A percentile compares a stretch with the other conserved stretches of the same genome.
phyloP scores from a whole-genome alignment of 2,888 invertebrate species.

The Taphrorychus bicolor region DNA sequence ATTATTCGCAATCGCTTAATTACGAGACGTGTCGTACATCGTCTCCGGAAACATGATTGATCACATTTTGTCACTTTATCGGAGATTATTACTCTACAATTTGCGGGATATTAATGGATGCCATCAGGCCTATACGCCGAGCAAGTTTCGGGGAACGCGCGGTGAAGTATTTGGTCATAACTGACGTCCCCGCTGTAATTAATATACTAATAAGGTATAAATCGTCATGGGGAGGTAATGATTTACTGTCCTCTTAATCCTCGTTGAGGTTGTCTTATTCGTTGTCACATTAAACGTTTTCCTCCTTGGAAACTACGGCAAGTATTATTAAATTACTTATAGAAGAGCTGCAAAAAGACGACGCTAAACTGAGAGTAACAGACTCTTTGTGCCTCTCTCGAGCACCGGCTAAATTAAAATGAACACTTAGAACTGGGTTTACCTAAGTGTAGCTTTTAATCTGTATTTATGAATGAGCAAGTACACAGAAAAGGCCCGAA shows the following conservation, averaged over 20 bases:
- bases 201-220: constrained; percentile 18
- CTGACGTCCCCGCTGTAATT: constrained; percentile 15
- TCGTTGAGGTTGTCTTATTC: not conserved
- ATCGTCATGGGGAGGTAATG: constrained; percentile 5
- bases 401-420: constrained; percentile 25
- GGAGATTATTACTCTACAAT: constrained; percentile 48
- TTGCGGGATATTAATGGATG: constrained; percentile 47
- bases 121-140: constrained; percentile 20
- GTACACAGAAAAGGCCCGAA: not conserved
- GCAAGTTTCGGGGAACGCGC: constrained; percentile 14
- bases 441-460: constrained; percentile 45
- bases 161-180: constrained; percentile 34
- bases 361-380: constrained; percentile 2
- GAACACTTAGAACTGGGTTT: constrained; percentile 37
- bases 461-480: constrained; percentile 47
- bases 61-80: constrained; percentile 51
- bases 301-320: not conserved
- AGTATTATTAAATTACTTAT: not conserved
- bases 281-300: too few species aligned
- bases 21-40: constrained; percentile 56
- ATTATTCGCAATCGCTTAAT: constrained; percentile 58
- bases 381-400: constrained; percentile 19
- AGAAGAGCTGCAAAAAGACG: not conserved
- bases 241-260: not conserved
- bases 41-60: constrained; percentile 53